Base-by-base conservation (phyloP, 2,797 vertebrate species). In the Leptatherina wallacei region DNA sequence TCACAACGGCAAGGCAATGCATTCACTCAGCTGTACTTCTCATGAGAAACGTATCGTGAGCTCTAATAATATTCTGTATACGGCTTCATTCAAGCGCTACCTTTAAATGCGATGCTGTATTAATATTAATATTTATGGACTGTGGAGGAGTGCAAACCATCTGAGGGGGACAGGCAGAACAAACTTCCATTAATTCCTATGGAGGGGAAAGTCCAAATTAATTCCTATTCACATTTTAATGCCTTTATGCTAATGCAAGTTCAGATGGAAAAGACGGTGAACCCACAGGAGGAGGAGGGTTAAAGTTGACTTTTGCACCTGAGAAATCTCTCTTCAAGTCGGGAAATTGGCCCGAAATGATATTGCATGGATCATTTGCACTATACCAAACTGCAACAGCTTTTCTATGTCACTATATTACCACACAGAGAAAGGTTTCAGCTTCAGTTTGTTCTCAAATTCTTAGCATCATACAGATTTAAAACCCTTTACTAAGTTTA, bases 61-160 rank as follows among this genome's bases (percentile, higher is more conserved):
- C 93, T 94, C 94, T 95, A 95, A 96, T 96, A 94, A 94, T 95
- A 95, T 95, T 95, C 94, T 94, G 94, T 95, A 95, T 95, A 95
- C 90, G 94, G 93, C 93, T 92, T 89, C 93, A 94, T 89, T 91
- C 93, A 93, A 93, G 94, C 94, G 90, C 94, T 94, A 91, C 94
- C 93, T 94, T 95, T 95, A 95, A 95, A 95, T 94, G 93, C 87
- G 88, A 94, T 89, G 91, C 86, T 72, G 85, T 94, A 96, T 96
- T 95, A 95, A 96, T 95, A 96, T 96, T 95, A 95, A 96, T 96
- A 95, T 94, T 95, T 95, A 95, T 95, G 94, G 94, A 95, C 94
- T 95, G 93, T 93, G 92, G 88, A 91, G 87, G 87, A 93, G 88
- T 87, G 81, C 87, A 69, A 89, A 89, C 90, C 89, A 80, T 92